phyloP scores from a whole-genome alignment of 2,888 invertebrate genomes.

The Coenonympha arcania region DNA sequence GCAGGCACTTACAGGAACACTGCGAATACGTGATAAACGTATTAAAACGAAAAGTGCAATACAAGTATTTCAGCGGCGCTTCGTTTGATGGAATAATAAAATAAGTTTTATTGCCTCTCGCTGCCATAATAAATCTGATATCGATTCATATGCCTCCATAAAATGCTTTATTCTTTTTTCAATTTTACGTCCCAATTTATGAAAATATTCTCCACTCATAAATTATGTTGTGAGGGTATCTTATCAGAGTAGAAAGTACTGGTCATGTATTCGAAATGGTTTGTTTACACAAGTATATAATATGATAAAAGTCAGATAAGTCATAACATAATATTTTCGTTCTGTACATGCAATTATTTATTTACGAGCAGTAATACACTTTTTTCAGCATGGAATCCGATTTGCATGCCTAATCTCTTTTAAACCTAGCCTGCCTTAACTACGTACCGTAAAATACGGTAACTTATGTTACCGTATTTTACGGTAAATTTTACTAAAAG shows the following conservation, averaged over 20 bases:
- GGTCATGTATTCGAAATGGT: not conserved
- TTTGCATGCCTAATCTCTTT: not conserved
- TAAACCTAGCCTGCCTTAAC: too few species aligned
- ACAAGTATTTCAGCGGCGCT: constrained; percentile 21
- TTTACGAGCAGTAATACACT: not conserved
- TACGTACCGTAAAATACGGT: too few species aligned
- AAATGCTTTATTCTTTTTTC: not conserved
- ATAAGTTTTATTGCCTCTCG: constrained; percentile 54
- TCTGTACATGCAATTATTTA: constrained; percentile 1
- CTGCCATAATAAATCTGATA: constrained; percentile 45
- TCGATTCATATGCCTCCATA: constrained; percentile 8
- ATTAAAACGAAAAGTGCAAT: constrained; percentile 24
- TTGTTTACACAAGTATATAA: not conserved
- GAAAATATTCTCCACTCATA: not conserved
- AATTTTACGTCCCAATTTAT: not conserved
- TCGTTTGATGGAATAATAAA: constrained; percentile 57
- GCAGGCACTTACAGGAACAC: constrained; percentile 18
- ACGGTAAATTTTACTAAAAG: too few species aligned
- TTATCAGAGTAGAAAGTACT: not conserved
- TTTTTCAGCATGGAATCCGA: not conserved
- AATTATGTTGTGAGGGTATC: not conserved
- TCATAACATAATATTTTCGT: not conserved
- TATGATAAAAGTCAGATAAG: not conserved
- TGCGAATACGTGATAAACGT: constrained; percentile 22
- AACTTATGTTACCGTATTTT: too few species aligned